Base-by-base conservation (phyloP, 1,140 invertebrate genomes). In the Macrostomum lignano region DNA sequence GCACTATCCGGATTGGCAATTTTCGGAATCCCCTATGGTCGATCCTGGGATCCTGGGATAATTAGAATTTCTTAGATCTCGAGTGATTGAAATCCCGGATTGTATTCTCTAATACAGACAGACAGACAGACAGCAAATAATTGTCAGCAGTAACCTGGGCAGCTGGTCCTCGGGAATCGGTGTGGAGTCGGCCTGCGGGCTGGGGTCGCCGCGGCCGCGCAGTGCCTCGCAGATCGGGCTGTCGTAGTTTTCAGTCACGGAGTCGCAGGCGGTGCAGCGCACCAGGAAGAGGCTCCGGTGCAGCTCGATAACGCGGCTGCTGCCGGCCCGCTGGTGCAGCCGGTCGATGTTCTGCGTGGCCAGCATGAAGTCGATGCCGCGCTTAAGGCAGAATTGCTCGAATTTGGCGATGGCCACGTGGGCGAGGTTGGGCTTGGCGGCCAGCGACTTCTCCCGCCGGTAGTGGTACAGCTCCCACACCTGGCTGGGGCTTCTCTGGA, bases 391-490 rank as follows among this genome's bases (percentile, higher is more conserved):
- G 42, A 62, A 57, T 26, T 65, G 57, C 60, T 82, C 73, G 58
- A 67, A 72, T 38, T 70, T 61, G 14, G 74, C 73, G 40, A 84
- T 69, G 3, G 74, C 70, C 36, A 61, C 52, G 46, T 82, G 78
- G 19, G 74, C 76, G 73, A 78, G 41, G 7, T 74, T 74, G 2
- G 71, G 69, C 26, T 60, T 33, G 37, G 68, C 70, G 30, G 64
- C 60, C 7, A 49, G 49, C 39, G 70, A 68, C 14, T 71, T 46
- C 48, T 67, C 67, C 39, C 72, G 51, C 28, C 72, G 55, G 43
- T 73, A 72, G 44, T 72, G 69, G 46, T 74, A 74, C 52, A 74
- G 73, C 49, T 73, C 69, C 72, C 72, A 74, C 3, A 74, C 71
- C 21, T 73, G 51, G 2, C 68, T 70, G 2, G 71, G 70, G 50